phyloP scores from a whole-genome alignment of 2,888 invertebrate species.

The Cantharis flavilabris region DNA sequence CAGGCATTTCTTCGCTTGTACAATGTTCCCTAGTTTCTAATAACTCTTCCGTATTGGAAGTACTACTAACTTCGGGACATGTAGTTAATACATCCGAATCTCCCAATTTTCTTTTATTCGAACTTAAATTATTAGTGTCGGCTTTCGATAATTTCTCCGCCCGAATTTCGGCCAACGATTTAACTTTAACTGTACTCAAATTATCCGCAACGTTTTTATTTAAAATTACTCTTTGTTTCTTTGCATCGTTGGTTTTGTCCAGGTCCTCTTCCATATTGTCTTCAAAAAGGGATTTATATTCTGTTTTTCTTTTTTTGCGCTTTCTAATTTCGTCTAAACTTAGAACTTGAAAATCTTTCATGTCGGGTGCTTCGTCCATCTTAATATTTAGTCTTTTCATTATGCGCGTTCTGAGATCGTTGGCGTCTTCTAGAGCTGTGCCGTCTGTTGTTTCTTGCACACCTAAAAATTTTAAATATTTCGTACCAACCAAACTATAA shows the following conservation, averaged over 20 bases:
- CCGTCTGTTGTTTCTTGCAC: slow-evolving; percentile 6
- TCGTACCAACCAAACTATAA: neutral
- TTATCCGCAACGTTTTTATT: slow-evolving; percentile 21
- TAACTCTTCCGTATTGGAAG: slow-evolving; percentile 33
- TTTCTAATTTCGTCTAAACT: slow-evolving; percentile 59
- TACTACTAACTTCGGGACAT: slow-evolving; percentile 45
- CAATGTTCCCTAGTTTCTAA: slow-evolving; percentile 5
- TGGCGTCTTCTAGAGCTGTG: slow-evolving; percentile 21
- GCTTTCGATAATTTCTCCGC: slow-evolving; percentile 39
- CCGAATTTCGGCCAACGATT: slow-evolving; percentile 55
- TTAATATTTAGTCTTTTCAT: slow-evolving; percentile 40
- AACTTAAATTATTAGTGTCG: neutral
- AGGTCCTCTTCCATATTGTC: slow-evolving; percentile 5
- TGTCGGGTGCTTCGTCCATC: slow-evolving; percentile 20
- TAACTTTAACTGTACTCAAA: slow-evolving; percentile 49
- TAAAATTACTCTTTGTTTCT: slow-evolving; percentile 20
- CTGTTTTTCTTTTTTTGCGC: slow-evolving; percentile 30
- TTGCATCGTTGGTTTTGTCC: neutral
- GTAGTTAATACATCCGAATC: slow-evolving; percentile 7
- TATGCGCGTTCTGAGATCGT: slow-evolving; percentile 47
- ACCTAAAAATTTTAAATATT: neutral
- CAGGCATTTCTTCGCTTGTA: slow-evolving; percentile 1
- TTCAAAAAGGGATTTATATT: slow-evolving; percentile 3
- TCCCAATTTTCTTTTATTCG: neutral
- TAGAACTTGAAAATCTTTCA: slow-evolving; percentile 57